These are phyloP conservation scores for Penaeus japonicus DNA, from an alignment of 1,140 invertebrate genomes.

Conservation along the genomic window DNA sequence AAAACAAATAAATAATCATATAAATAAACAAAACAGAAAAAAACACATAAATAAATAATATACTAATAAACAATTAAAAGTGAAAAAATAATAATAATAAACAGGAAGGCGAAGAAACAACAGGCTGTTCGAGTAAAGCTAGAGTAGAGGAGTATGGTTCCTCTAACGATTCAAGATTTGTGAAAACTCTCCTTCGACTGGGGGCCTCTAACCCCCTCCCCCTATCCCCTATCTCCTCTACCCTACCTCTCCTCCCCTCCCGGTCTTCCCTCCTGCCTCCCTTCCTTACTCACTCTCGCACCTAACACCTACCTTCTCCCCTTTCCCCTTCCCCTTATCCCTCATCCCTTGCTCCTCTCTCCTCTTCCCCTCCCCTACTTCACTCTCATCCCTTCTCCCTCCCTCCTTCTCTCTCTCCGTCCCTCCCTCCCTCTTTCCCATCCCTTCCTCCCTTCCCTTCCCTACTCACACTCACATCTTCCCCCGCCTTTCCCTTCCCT, in stretches of 20 bases:
- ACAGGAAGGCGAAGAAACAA: too few species aligned
- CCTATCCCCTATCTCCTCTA: neutral
- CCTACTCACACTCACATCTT: neutral
- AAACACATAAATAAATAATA: too few species aligned
- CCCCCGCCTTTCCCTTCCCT: neutral
- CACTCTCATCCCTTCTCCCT: neutral
- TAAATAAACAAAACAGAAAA: too few species aligned
- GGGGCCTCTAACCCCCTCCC: neutral
- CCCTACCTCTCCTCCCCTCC: neutral
- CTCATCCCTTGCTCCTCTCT: neutral
- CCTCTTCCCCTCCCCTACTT: neutral
- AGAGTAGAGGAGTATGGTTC: too few species aligned
- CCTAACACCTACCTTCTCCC: too few species aligned
- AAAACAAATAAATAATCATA: too few species aligned
- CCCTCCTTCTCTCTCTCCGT: neutral
- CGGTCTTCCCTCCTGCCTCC: neutral
- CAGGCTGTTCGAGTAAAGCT: too few species aligned
- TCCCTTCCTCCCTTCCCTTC: neutral
- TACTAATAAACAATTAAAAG: too few species aligned
- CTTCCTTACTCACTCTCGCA: neutral
- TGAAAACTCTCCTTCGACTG: neutral
- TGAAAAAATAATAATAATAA: too few species aligned
- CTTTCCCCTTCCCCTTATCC: neutral
- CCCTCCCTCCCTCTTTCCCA: neutral
- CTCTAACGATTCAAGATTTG: too few species aligned